Evolutionary conservation across 2,888 invertebrate species (phyloP).

Genomic region (Crioceris asparagi): DNA sequence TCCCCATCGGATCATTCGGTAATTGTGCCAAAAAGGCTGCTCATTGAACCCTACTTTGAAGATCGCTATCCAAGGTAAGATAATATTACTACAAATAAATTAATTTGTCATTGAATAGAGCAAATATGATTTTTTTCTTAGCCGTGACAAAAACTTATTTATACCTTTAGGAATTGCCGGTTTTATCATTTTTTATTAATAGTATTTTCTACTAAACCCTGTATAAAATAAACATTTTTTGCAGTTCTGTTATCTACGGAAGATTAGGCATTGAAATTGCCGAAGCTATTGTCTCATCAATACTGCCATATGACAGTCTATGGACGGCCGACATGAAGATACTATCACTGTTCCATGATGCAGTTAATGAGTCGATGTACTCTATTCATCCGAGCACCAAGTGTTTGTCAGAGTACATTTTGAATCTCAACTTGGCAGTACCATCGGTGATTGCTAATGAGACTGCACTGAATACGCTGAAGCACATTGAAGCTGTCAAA

Average conservation of each 20-base stretch:
- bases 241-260: conserved; percentile 42
- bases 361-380: conserved; percentile 31
- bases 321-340: conserved; percentile 38
- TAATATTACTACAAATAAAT: neutral
- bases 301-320: conserved; percentile 35
- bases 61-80: conserved; percentile 38
- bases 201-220: too few relatives aligned
- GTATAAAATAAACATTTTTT: conserved; percentile 17
- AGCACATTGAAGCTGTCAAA: conserved; percentile 31
- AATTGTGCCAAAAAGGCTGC: conserved; percentile 38
- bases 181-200: too few relatives aligned
- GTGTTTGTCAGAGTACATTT: conserved; percentile 24
- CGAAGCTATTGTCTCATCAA: conserved; percentile 37
- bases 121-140: too few relatives aligned
- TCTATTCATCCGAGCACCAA: conserved; percentile 18
- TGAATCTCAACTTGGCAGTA: conserved; percentile 20
- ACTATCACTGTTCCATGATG: conserved; percentile 33
- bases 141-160: too few relatives aligned
- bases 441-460: conserved; percentile 25
- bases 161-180: too few relatives aligned
- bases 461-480: conserved; percentile 29
- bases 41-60: conserved; percentile 38
- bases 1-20: conserved; percentile 39
- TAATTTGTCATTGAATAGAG: neutral
- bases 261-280: conserved; percentile 40